Evolutionary conservation across 2,888 invertebrate genomes (phyloP).

Genomic region (Cheilosia vulpina): DNA sequence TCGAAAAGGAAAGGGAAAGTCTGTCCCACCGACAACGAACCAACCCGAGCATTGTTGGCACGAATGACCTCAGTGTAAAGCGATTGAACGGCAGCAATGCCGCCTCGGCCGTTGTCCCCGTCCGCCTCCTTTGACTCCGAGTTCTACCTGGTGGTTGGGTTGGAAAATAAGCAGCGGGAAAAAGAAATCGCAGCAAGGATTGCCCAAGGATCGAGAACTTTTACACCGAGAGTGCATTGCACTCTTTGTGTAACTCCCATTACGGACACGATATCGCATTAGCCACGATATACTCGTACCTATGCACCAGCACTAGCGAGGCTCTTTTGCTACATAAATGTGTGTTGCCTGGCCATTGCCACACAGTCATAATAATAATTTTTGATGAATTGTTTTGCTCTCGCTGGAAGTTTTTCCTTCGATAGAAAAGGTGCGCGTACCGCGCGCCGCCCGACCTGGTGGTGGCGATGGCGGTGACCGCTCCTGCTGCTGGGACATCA

Average conservation of each 20-base stretch:
- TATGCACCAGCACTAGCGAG: not conserved
- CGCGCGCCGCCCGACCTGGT: not conserved
- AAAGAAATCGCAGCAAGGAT: slow-evolving; percentile 52
- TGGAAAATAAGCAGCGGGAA: slow-evolving; percentile 12
- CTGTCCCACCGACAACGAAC: slow-evolving; percentile 30
- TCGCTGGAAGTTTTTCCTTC: slow-evolving; percentile 51
- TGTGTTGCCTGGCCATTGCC: slow-evolving; percentile 3
- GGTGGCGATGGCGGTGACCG: slow-evolving; percentile 48
- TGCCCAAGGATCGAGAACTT: slow-evolving; percentile 61
- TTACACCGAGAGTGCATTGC: slow-evolving; percentile 67
- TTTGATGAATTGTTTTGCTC: slow-evolving; percentile 58
- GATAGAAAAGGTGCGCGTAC: slow-evolving; percentile 34
- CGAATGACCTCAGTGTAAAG: slow-evolving; percentile 57
- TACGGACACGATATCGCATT: slow-evolving; percentile 62
- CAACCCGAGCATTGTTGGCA: slow-evolving; percentile 33
- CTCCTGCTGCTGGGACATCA: slow-evolving; percentile 59
- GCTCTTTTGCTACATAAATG: slow-evolving; percentile 17
- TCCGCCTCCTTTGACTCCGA: slow-evolving; percentile 9
- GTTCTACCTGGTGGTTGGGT: slow-evolving; percentile 15
- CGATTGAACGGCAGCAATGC: slow-evolving; percentile 42
- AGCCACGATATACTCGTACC: not conserved
- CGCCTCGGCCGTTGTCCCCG: slow-evolving; percentile 9
- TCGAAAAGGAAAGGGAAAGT: slow-evolving; percentile 73
- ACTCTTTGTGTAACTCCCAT: slow-evolving; percentile 65
- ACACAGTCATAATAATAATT: slow-evolving; percentile 33